phyloP scores from a whole-genome alignment of 23 tunicate species.

The Botrylloides violaceus region DNA sequence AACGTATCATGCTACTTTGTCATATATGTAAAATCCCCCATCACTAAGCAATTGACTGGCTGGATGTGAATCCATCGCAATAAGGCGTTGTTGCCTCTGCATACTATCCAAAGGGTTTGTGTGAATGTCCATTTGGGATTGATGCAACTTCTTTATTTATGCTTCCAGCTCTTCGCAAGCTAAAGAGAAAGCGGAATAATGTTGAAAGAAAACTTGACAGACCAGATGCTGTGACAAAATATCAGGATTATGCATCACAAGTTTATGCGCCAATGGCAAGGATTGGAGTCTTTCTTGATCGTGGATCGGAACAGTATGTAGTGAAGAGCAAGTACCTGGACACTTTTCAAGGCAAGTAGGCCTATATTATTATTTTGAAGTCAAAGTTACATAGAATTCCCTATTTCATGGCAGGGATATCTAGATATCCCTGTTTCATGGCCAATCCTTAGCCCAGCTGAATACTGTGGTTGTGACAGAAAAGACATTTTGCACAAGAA shows the following conservation, averaged over 20 bases:
- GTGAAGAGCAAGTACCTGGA: conserved; percentile 80
- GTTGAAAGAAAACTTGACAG: conserved; percentile 71
- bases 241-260: conserved; percentile 70
- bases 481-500: too few relatives aligned
- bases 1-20: too few relatives aligned
- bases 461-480: neutral
- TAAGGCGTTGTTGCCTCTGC: too few relatives aligned
- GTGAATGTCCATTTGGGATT: too few relatives aligned
- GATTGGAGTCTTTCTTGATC: conserved; percentile 88
- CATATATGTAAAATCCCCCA: too few relatives aligned
- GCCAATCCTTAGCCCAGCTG: too few relatives aligned
- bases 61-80: too few relatives aligned
- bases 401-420: neutral
- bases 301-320: conserved; percentile 87
- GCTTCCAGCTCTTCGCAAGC: conserved; percentile 53
- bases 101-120: too few relatives aligned
- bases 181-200: conserved; percentile 27
- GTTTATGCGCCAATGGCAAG: conserved; percentile 78
- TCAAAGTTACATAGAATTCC: neutral
- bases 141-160: too few relatives aligned
- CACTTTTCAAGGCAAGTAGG: conserved; percentile 70
- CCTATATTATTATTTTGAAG: neutral
- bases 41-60: too few relatives aligned
- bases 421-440: too few relatives aligned
- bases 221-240: conserved; percentile 56